Conservation (phyloP, 37 sponge, comb jelly and placozoan species). For the Mnemiopsis leidyi region DNA sequence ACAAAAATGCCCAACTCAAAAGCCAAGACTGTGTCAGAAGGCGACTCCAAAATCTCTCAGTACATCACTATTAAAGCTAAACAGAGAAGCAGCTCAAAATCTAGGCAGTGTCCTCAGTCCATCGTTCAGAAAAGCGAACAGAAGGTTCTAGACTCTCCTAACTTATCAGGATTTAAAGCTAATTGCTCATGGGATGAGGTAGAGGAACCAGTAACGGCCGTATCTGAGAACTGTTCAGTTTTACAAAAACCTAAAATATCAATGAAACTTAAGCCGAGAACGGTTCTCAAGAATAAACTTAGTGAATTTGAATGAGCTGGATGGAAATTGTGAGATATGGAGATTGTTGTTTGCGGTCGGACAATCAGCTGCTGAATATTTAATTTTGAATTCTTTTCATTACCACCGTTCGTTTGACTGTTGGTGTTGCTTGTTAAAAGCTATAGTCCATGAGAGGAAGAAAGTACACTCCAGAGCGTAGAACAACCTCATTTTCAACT, state of each 20-base stretch:
- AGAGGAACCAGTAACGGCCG: neutral
- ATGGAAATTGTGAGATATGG: neutral
- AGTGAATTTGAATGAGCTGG: neutral
- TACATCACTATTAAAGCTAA: neutral
- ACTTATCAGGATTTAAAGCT: neutral
- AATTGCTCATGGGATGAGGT: neutral
- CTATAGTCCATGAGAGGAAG: no score
- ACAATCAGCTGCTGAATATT: no score
- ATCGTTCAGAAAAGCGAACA: neutral
- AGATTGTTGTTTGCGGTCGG: no score
- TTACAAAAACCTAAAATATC: neutral
- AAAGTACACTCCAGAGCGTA: no score
- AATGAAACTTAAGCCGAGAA: neutral
- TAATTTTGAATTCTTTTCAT: no score
- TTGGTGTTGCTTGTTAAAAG: no score
- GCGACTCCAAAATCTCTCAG: neutral
- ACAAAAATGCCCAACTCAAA: constrained; percentile 33
- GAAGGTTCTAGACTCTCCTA: neutral
- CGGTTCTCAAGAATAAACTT: neutral
- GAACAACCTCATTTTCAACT: no score
- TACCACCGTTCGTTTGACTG: no score
- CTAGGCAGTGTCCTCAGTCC: neutral
- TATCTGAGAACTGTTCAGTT: neutral
- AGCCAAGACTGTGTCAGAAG: neutral
- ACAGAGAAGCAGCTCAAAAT: neutral